Evolutionary conservation across 2,797 vertebrate species (phyloP), one percentile per base, ranked within the genome.

Genomic region (Enteromius fasciolatus): DNA sequence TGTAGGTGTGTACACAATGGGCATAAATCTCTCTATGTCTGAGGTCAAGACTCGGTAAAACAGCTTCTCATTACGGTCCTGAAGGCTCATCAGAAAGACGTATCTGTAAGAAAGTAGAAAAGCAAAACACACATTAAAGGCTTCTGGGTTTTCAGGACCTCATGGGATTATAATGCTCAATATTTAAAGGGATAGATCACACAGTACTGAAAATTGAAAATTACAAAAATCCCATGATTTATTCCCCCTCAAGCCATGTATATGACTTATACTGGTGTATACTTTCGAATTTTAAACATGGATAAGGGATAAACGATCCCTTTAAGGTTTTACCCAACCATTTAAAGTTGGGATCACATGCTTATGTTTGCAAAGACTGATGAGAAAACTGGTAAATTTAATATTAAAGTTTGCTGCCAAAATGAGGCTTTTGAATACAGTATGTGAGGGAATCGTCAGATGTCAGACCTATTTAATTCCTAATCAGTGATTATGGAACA

Each of bases 1-100:
- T 0, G 94, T 98, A 76, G 98, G 98, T 39, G 98, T 99, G 91
- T 99, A 99, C 86, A 99, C 97, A 87, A 98, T 95, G 76, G 98
- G 98, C 98, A 99, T 98, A 88, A 99, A 99, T 89, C 92, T 95
- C 78, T 99, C 97, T 5, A 98, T 93, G 89, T 99, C 95, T 74
- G 96, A 98, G 64, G 90, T 89, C 41, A 99, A 90, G 70, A 97
- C 92, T 84, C 95, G 94, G 77, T 99, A 99, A 92, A 99, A 99
- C 23, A 99, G 96, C 89, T 99, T 99, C 92, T 99, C 98, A 20
- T 97, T 99, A 86, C 92, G 94, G 90, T 99, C 97, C 93, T 99
- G 98, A 89, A 99, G 97, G 82, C 94, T 95, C 96, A 98, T 99
- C 91, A 99, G 93, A 48, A 97, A 96, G 89, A 99, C 95, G 33